phyloP scores from a whole-genome alignment of 1,140 invertebrate species.

The Charaxes varanes region DNA sequence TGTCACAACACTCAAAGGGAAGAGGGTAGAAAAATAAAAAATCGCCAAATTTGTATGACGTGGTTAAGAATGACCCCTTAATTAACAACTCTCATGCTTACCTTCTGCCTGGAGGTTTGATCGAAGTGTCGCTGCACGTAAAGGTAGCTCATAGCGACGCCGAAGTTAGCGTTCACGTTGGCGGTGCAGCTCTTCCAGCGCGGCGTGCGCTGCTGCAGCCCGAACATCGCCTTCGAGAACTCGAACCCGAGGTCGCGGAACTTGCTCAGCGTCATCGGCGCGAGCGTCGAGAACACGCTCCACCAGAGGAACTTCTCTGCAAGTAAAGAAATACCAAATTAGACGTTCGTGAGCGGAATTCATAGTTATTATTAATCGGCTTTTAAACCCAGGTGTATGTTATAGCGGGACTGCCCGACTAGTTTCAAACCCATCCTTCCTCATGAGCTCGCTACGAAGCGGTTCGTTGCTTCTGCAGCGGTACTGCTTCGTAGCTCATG shows the following conservation, averaged over 20 bases:
- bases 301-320: constrained; percentile 79
- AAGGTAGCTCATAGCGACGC: constrained; percentile 85
- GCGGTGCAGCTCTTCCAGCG: constrained; percentile 84
- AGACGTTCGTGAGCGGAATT: too few species aligned
- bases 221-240: constrained; percentile 78
- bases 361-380: too few species aligned
- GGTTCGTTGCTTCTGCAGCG: too few species aligned
- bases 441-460: too few species aligned
- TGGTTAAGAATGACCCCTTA: background rate
- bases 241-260: constrained; percentile 78
- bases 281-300: constrained; percentile 79
- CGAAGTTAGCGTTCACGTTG: constrained; percentile 85
- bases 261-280: constrained; percentile 76
- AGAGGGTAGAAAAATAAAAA: background rate
- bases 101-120: constrained; percentile 79
- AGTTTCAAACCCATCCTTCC: too few species aligned
- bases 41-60: background rate
- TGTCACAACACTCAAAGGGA: background rate
- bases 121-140: constrained; percentile 85
- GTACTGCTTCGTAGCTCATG: too few species aligned
- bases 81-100: constrained; percentile 32
- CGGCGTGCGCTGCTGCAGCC: constrained; percentile 76
- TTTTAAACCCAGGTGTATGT: too few species aligned
- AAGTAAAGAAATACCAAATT: constrained; percentile 27
- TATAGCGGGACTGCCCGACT: too few species aligned